Percentiles rank a stretch among this genome's conserved stretches.
Conservation (phyloP, 23 tunicate species). For the Ascidia mentula region DNA sequence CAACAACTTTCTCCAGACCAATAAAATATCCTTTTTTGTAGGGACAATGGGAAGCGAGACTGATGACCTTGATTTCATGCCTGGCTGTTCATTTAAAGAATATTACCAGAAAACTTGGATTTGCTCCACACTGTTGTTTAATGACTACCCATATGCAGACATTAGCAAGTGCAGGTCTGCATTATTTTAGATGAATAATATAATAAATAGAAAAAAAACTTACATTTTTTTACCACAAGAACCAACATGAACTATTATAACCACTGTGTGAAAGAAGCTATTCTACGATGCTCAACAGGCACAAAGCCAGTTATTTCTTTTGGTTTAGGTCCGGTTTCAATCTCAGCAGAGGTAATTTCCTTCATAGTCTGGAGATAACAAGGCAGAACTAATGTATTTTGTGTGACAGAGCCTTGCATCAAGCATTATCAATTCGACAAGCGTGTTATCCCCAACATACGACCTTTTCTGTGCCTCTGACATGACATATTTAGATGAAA, state of each 20-base stretch:
- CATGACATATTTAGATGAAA: background rate
- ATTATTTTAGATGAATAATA: too few species aligned
- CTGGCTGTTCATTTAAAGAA: slow-evolving; percentile 41
- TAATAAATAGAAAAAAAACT: background rate
- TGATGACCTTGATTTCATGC: slow-evolving; percentile 26
- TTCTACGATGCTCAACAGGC: background rate
- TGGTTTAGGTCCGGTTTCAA: too few species aligned
- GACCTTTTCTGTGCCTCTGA: background rate
- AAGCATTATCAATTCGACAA: background rate
- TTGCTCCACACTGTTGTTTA: slow-evolving; percentile 36
- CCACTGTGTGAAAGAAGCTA: background rate
- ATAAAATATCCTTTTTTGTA: too few species aligned
- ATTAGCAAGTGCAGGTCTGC: slow-evolving; percentile 27
- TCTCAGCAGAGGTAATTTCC: too few species aligned
- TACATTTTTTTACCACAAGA: background rate
- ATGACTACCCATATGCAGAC: slow-evolving; percentile 41
- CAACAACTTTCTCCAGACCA: too few species aligned
- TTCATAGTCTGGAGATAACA: background rate
- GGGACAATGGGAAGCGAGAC: background rate
- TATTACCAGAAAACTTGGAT: slow-evolving; percentile 18
- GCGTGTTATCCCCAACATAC: background rate
- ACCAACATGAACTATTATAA: slow-evolving; percentile 12
- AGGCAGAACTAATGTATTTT: background rate
- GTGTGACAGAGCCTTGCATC: background rate
- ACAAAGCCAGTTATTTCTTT: slow-evolving; percentile 8